Percentiles rank a stretch among this genome's conserved stretches.
Evolutionary conservation across 2,113 vertebrate genomes (phyloP).

Genomic region (Phycodurus eques): DNA sequence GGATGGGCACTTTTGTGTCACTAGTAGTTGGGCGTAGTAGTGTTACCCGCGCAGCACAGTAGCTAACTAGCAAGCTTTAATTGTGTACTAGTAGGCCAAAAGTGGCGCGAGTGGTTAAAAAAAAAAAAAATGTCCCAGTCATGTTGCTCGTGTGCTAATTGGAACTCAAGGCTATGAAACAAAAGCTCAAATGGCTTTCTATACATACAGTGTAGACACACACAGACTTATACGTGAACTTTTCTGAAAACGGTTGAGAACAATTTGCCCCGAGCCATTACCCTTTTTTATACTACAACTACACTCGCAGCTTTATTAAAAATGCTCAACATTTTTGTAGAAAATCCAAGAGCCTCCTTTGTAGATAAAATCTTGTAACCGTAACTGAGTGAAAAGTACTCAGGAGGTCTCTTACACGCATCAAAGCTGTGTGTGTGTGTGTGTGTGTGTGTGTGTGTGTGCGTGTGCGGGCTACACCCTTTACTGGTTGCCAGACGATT

Average conservation of each 20-base stretch:
- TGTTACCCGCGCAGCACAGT: too few species aligned
- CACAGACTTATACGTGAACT: background rate
- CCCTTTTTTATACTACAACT: background rate
- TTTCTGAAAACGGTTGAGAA: background rate
- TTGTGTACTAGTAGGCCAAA: too few species aligned
- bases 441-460: background rate
- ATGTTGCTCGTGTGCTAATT: too few species aligned
- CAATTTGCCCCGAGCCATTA: slow-evolving; percentile 14
- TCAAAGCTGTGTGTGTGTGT: slow-evolving; percentile 4
- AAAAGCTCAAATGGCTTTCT: too few species aligned
- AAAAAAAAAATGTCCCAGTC: too few species aligned
- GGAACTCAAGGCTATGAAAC: too few species aligned
- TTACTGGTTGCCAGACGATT: background rate
- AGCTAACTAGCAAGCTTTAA: too few species aligned
- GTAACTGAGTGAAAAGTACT: background rate
- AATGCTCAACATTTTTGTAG: background rate
- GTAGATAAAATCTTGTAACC: background rate
- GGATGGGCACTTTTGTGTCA: too few species aligned
- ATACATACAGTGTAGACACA: background rate
- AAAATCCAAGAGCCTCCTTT: background rate
- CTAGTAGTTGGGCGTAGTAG: too few species aligned
- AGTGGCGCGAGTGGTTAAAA: too few species aligned
- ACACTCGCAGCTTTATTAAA: background rate
- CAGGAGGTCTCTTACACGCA: slow-evolving; percentile 2
- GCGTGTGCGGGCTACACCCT: background rate